phyloP scores from a whole-genome alignment of 1,140 invertebrate genomes.

The Sminthurinus signatus region DNA sequence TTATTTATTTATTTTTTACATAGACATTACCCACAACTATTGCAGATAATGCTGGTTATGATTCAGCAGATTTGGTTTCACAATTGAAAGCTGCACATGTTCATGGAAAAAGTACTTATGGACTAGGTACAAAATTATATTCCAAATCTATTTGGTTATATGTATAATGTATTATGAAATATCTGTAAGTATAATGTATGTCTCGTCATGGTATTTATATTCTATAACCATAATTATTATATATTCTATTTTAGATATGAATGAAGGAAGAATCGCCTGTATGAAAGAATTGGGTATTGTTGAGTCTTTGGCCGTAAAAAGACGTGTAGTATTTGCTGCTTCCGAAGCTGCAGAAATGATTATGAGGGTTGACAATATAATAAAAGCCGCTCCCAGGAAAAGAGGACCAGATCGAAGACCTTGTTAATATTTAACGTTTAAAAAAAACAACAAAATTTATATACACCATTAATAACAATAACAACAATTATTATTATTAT shows the following conservation, averaged over 20 bases:
- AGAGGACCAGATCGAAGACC: constrained; percentile 78
- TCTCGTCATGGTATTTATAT: too few species aligned
- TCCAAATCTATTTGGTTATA: too few species aligned
- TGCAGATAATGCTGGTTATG: constrained; percentile 97
- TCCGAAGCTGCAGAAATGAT: constrained; percentile 99
- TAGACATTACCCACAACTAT: constrained; percentile 87
- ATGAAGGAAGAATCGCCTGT: constrained; percentile 71
- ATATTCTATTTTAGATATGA: constrained; percentile 79
- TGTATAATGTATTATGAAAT: not conserved
- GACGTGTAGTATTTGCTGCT: constrained; percentile 89
- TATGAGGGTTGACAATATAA: constrained; percentile 93
- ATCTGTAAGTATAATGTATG: not conserved
- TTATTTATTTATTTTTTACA: not conserved
- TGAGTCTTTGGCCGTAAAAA: constrained; percentile 94
- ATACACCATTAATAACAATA: not conserved
- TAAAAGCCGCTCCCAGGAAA: constrained; percentile 87
- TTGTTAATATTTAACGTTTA: constrained; percentile 54
- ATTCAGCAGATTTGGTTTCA: constrained; percentile 89
- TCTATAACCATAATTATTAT: too few species aligned
- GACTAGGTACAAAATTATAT: constrained; percentile 61
- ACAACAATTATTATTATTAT: not conserved
- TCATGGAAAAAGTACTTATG: constrained; percentile 65
- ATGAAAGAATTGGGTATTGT: constrained; percentile 88
- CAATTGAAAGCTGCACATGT: constrained; percentile 84
- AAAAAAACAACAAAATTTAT: not conserved